Evolutionary conservation across 2,888 invertebrate species (phyloP).

Genomic region (Shargacucullia verbasci): DNA sequence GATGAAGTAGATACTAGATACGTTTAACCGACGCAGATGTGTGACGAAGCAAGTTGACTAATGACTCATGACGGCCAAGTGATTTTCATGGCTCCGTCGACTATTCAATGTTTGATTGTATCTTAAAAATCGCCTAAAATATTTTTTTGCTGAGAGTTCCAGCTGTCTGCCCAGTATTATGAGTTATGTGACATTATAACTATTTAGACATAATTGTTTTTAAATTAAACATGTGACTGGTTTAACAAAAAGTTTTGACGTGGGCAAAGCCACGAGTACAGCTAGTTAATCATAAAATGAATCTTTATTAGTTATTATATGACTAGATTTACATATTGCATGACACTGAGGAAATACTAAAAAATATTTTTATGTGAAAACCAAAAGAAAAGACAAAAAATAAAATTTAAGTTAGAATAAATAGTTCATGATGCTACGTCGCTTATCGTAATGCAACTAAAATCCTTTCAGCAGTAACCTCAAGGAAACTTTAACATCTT

Average conservation of each 20-base stretch:
- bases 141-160: constrained; percentile 16
- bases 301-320: too few relatives aligned
- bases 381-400: too few relatives aligned
- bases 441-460: too few relatives aligned
- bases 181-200: constrained; percentile 23
- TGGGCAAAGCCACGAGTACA: too few relatives aligned
- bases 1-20: constrained; percentile 27
- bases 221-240: too few relatives aligned
- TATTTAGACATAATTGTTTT: background rate
- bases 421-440: too few relatives aligned
- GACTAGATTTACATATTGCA: too few relatives aligned
- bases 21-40: constrained; percentile 17
- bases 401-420: too few relatives aligned
- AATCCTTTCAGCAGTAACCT: background rate
- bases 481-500: constrained; percentile 43
- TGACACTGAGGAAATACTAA: too few relatives aligned
- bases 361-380: too few relatives aligned
- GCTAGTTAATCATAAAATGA: too few relatives aligned
- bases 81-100: constrained; percentile 52
- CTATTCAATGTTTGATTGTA: constrained; percentile 46
- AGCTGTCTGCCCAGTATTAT: constrained; percentile 24
- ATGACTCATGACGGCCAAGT: constrained; percentile 57
- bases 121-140: constrained; percentile 41
- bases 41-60: constrained; percentile 52
- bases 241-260: too few relatives aligned